Evolutionary conservation across 2,888 invertebrate species (phyloP).

Genomic region (Muschampia plurimacula): DNA sequence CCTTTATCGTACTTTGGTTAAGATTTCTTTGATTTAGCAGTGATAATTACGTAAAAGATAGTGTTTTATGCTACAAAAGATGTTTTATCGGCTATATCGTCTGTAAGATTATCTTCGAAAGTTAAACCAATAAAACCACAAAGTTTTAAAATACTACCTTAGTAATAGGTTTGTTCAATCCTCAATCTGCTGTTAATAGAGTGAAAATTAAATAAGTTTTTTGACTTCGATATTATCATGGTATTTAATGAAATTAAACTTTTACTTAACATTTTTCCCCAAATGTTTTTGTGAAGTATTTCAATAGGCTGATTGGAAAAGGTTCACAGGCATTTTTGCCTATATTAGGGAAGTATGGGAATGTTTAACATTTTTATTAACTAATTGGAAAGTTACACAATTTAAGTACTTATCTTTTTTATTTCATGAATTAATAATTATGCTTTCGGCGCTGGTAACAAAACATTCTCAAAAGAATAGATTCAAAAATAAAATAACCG

Average conservation of each 20-base stretch:
- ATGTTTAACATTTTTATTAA: neutral
- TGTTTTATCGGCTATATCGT: neutral
- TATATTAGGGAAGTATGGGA: conserved; percentile 3
- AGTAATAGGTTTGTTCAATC: conserved; percentile 9
- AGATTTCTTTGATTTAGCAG: too few relatives aligned
- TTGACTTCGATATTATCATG: conserved; percentile 17
- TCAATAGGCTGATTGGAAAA: conserved; percentile 43
- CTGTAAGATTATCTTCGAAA: neutral
- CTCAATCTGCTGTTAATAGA: conserved; percentile 1
- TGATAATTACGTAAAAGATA: too few relatives aligned
- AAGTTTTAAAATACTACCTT: conserved; percentile 3
- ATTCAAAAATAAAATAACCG: too few relatives aligned
- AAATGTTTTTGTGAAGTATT: conserved; percentile 56
- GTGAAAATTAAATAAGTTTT: conserved; percentile 23
- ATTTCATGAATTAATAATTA: too few relatives aligned
- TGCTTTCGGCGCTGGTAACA: too few relatives aligned
- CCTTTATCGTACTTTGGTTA: too few relatives aligned
- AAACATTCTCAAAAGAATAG: too few relatives aligned
- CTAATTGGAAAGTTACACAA: neutral
- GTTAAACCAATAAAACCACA: neutral
- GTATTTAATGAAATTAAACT: conserved; percentile 63
- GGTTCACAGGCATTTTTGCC: conserved; percentile 19
- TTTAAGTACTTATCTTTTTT: too few relatives aligned
- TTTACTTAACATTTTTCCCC: conserved; percentile 59
- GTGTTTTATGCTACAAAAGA: too few relatives aligned